These are phyloP conservation scores for Clarias laeviceps DNA, from an alignment of 2,797 vertebrate genomes.

Conservation along the genomic window DNA sequence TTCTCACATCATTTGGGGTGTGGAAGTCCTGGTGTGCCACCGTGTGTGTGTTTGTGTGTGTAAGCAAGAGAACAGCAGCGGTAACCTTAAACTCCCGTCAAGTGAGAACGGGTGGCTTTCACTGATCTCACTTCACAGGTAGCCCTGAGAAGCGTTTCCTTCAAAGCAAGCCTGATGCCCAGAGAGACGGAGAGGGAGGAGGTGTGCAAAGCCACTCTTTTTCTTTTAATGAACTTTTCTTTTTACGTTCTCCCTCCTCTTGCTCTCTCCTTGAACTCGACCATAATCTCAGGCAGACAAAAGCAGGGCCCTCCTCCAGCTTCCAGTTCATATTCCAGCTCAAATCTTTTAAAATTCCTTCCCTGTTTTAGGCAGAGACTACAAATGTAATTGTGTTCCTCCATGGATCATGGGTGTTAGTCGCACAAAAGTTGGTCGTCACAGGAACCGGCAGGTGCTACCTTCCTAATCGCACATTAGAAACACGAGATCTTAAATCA, in stretches of 20 bases:
- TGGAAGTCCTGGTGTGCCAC: constrained; percentile 29
- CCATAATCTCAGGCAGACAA: constrained; percentile 75
- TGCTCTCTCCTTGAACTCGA: constrained; percentile 67
- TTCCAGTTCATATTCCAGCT: constrained; percentile 68
- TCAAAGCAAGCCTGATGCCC: constrained; percentile 64
- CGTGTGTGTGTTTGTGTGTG: constrained; percentile 4
- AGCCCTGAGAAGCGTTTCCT: constrained; percentile 61
- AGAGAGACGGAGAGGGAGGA: constrained; percentile 18
- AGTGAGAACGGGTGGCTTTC: constrained; percentile 52
- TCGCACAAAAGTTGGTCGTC: constrained; percentile 70
- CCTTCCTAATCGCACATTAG: constrained; percentile 56
- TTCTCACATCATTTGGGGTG: constrained; percentile 47
- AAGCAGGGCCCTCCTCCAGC: constrained; percentile 65
- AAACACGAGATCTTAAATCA: neutral
- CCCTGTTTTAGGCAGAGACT: constrained; percentile 69
- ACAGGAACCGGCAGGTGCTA: constrained; percentile 78
- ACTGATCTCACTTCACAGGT: constrained; percentile 64
- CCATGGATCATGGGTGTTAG: constrained; percentile 60
- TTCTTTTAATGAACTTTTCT: constrained; percentile 66
- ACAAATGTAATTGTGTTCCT: constrained; percentile 79
- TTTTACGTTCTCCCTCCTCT: constrained; percentile 52
- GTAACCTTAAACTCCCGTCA: constrained; percentile 59
- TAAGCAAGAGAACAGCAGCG: constrained; percentile 39
- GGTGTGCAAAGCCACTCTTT: constrained; percentile 38
- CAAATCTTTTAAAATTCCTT: constrained; percentile 74